Evolutionary conservation across 1,140 invertebrate genomes (phyloP).

Genomic region (Oscheius sp.): DNA sequence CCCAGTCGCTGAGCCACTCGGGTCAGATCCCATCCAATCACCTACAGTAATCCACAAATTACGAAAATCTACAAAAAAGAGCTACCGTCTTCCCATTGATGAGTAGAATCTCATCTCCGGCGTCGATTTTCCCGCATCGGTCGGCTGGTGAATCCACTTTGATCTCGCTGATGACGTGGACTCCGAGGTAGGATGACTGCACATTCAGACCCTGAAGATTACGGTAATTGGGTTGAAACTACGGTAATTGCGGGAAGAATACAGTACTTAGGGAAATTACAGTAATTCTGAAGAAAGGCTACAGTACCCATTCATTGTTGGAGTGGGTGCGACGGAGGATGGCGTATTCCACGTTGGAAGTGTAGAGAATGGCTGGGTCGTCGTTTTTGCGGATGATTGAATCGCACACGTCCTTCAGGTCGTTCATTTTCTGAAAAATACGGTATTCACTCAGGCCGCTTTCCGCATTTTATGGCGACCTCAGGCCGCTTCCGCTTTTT

Average conservation of each 20-base stretch:
- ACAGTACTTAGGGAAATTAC: too few relatives aligned
- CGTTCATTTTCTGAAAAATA: neutral
- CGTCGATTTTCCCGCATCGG: constrained; percentile 39
- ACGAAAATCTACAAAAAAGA: neutral
- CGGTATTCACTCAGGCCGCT: constrained; percentile 8
- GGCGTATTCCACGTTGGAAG: constrained; percentile 2
- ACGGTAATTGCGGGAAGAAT: neutral
- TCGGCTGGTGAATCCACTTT: constrained; percentile 38
- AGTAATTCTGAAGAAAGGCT: neutral
- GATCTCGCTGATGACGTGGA: constrained; percentile 41
- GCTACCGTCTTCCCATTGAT: constrained; percentile 32
- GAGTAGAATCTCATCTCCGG: constrained; percentile 39
- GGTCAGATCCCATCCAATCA: constrained; percentile 42
- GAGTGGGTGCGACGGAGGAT: neutral
- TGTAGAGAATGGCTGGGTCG: constrained; percentile 21
- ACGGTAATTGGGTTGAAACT: neutral
- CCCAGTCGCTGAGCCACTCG: constrained; percentile 33
- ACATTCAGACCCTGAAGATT: constrained; percentile 39
- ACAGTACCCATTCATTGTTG: neutral
- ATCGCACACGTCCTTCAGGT: neutral
- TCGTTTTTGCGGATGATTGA: neutral
- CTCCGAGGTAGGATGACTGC: constrained; percentile 38
- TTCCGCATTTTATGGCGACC: too few relatives aligned
- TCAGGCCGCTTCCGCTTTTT: constrained; percentile 6
- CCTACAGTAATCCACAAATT: neutral